These are phyloP conservation scores for Nymphalis c-album DNA, from an alignment of 2,888 invertebrate genomes.

Conservation along the genomic window DNA sequence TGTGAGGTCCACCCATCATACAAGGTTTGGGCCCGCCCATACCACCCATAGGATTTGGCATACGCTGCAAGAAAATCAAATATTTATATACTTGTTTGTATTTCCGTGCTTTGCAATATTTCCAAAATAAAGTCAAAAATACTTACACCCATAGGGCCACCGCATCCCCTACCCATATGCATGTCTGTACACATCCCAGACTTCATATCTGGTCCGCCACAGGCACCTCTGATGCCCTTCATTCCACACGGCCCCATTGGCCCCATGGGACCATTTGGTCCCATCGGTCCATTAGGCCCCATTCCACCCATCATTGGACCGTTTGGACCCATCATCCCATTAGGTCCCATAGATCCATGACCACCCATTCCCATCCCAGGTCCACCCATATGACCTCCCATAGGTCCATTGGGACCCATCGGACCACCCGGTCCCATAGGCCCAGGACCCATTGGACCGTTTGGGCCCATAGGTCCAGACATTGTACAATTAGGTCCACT, in stretches of 20 bases:
- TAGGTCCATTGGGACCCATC: conserved; percentile 64
- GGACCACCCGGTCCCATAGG: conserved; percentile 61
- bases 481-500: conserved; percentile 75
- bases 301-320: conserved; percentile 72
- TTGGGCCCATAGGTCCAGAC: conserved; percentile 71
- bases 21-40: conserved; percentile 78
- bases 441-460: conserved; percentile 56
- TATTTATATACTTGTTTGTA: not conserved
- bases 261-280: conserved; percentile 76
- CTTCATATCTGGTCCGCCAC: conserved; percentile 79
- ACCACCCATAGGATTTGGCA: conserved; percentile 79
- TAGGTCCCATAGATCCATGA: conserved; percentile 66
- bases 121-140: not conserved
- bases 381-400: conserved; percentile 65
- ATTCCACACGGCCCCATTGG: conserved; percentile 79
- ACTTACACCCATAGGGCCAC: conserved; percentile 79
- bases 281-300: conserved; percentile 76
- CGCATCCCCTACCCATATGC: conserved; percentile 78
- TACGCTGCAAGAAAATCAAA: conserved; percentile 61
- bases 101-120: not conserved
- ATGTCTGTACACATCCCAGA: conserved; percentile 77
- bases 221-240: conserved; percentile 74
- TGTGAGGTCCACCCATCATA: conserved; percentile 79
- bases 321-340: conserved; percentile 74
- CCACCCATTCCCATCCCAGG: conserved; percentile 65